Base-by-base conservation (phyloP, 1,140 invertebrate species). In the Theocolax elegans region DNA sequence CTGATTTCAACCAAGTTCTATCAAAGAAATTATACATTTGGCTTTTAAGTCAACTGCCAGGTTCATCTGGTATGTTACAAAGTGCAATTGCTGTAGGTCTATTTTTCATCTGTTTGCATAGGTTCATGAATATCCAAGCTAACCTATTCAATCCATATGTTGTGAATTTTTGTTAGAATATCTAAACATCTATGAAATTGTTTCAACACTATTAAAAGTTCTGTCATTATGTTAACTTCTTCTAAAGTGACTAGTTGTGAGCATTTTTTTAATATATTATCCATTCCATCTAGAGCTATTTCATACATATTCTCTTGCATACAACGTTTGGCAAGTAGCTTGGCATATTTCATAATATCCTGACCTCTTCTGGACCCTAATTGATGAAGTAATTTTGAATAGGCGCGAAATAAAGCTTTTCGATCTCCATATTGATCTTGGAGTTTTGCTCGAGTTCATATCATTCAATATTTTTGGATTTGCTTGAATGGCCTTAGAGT, bases 151-250 rank as follows among this genome's bases (percentile, higher is more conserved):
- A 93, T 87, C 67, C 88, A 86, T 68, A 94, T 88, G 53, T 85
- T 88, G 49, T 90, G 89, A 80, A 89, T 90, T 49, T 87, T 86
- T 1, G 88, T 87, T 73, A 95, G 89, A 48, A 93, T 86, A 59
- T 91, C 88, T 35, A 95, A 80, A 79, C 92, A 91, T 75, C 88
- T 87, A 10, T 87, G 83, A 79, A 91, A 96, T 68, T 91, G 87
- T 77, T 93, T 93, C 51, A 91, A 85, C 7, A 89, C 78, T 56
- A 97, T 90, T 42, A 95, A 84, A 15, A 97, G 80, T 80, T 97
- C 95, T 19, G 96, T 83, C 76, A 94, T 91, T 46, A 95, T 88
- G 83, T 97, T 96, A 3, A 95, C 88, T 79, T 97, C 92, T 85
- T 93, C 90, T 15, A 89, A 80, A 15, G 87, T 90, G 66, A 94